phyloP scores from a whole-genome alignment of 2,888 invertebrate species.

The Euproctis similis region DNA sequence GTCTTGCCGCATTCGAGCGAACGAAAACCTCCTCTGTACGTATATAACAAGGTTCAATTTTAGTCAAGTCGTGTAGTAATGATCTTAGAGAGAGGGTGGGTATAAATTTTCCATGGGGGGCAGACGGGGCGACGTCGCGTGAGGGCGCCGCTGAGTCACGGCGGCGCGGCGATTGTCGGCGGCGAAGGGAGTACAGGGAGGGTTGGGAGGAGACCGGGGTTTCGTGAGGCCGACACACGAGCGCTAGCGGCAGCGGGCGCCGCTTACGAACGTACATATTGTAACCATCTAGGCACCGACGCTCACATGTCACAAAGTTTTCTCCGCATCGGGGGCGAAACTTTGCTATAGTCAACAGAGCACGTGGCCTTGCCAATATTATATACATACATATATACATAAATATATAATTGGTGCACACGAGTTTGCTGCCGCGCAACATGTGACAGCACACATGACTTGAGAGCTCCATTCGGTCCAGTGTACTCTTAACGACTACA shows the following conservation, averaged over 20 bases:
- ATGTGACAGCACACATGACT: conserved; percentile 39
- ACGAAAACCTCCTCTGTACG: conserved; percentile 42
- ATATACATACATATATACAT: no score
- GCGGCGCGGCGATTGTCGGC: conserved; percentile 64
- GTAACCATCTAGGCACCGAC: conserved; percentile 72
- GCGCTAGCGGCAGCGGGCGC: conserved; percentile 20
- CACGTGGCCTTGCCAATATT: conserved; percentile 70
- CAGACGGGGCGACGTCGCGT: conserved; percentile 74
- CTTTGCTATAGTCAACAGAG: conserved; percentile 74
- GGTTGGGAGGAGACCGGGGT: conserved; percentile 8
- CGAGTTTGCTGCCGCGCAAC: conserved; percentile 41
- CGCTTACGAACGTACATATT: conserved; percentile 60
- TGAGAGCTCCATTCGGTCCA: conserved; percentile 15
- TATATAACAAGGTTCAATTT: conserved; percentile 41
- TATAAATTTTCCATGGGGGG: conserved; percentile 75
- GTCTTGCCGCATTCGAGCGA: conserved; percentile 40
- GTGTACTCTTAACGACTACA: conserved; percentile 1
- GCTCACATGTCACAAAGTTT: conserved; percentile 76
- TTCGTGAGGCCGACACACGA: conserved; percentile 13
- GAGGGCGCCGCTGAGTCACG: conserved; percentile 74
- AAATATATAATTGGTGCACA: conserved; percentile 59
- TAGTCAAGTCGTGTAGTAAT: conserved; percentile 36
- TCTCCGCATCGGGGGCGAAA: conserved; percentile 73
- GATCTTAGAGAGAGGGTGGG: conserved; percentile 70
- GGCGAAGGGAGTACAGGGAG: conserved; percentile 40